Percentiles rank a stretch among this genome's conserved stretches.
phyloP scores from a whole-genome alignment of 2,888 invertebrate species.

The Malachius bipustulatus region DNA sequence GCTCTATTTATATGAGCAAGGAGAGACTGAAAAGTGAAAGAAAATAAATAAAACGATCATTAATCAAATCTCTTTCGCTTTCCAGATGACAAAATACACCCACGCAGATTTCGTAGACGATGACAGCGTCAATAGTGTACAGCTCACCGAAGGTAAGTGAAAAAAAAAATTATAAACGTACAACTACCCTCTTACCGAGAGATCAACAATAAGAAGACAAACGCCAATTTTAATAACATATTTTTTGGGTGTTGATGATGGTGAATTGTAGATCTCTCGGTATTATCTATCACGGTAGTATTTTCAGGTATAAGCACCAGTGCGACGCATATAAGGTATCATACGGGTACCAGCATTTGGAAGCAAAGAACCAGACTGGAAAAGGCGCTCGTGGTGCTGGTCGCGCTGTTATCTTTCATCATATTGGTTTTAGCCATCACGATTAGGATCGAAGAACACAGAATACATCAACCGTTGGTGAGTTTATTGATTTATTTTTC shows the following conservation, averaged over 20 bases:
- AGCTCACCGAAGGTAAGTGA: slow-evolving; percentile 55
- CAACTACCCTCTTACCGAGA: too few relatives aligned
- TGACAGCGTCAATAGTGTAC: slow-evolving; percentile 76
- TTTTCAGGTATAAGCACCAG: slow-evolving; percentile 52
- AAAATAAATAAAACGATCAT: too few relatives aligned
- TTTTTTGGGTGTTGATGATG: too few relatives aligned
- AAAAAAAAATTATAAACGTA: too few relatives aligned
- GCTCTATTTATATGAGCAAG: too few relatives aligned
- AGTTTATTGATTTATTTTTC: too few relatives aligned
- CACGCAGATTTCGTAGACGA: slow-evolving; percentile 79
- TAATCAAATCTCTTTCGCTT: slow-evolving; percentile 23
- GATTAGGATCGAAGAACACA: slow-evolving; percentile 41
- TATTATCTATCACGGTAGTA: slow-evolving; percentile 11
- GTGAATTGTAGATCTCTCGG: too few relatives aligned
- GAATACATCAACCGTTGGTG: slow-evolving; percentile 35
- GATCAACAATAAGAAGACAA: too few relatives aligned
- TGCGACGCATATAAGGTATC: slow-evolving; percentile 72
- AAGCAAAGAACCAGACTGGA: slow-evolving; percentile 59
- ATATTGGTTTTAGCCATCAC: slow-evolving; percentile 49
- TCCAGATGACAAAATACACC: slow-evolving; percentile 79
- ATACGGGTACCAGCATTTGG: slow-evolving; percentile 69
- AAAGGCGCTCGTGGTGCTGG: slow-evolving; percentile 50
- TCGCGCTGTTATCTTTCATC: slow-evolving; percentile 44
- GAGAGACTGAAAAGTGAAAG: too few relatives aligned
- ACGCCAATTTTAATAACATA: too few relatives aligned